Base-by-base conservation (phyloP, 2,113 vertebrate genomes). In the Cebus imitator region DNA sequence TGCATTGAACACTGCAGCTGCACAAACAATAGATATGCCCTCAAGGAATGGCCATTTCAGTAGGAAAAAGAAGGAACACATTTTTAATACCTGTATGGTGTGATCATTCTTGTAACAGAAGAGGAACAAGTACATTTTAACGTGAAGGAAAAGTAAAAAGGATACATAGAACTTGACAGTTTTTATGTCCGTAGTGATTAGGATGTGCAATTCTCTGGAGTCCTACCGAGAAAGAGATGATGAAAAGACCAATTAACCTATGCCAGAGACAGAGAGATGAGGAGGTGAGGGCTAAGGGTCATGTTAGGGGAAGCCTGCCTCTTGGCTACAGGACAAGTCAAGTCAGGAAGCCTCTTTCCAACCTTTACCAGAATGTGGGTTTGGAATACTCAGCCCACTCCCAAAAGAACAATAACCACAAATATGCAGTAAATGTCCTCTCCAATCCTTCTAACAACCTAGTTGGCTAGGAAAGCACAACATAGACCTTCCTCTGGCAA, bases 221-320 rank as follows among this genome's bases (percentile, higher is more conserved):
- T 76, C 3, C 11, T 13, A 58, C 14, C 1, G n/a, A 78, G 40
- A 64, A 43, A 81, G 16, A 93, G 72, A 94, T 72, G 45, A 8
- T 6, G 20, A 30, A 40, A 82, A 14, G 48, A 57, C 21, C 13
- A 37, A 58, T 52, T 58, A 18, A 45, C 2, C 4, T 37, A 30
- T 4, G 18, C 55, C 5, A 13, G 2, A 27, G 25, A 79, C 5
- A 58, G 25, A 83, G 27, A 6, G 8, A 37, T 10, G 1, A n/a
- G 14, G 40, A 85, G 23, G 8, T 2, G 8, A 95, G 12, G 2
- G 13, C 40, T n/a, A 5, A 48, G n/a, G 27, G 1, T 48, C 14
- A 10, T 1, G 25, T 2, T 3, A 32, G 16, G 20, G 17, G 52
- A 20, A 8, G 13, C 17, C 1, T n/a, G 0, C 1, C 35, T 52